Evolutionary conservation across 2,797 vertebrate genomes (phyloP), one percentile per base, ranked within the genome.

Genomic region (Nyctibius grandis): DNA sequence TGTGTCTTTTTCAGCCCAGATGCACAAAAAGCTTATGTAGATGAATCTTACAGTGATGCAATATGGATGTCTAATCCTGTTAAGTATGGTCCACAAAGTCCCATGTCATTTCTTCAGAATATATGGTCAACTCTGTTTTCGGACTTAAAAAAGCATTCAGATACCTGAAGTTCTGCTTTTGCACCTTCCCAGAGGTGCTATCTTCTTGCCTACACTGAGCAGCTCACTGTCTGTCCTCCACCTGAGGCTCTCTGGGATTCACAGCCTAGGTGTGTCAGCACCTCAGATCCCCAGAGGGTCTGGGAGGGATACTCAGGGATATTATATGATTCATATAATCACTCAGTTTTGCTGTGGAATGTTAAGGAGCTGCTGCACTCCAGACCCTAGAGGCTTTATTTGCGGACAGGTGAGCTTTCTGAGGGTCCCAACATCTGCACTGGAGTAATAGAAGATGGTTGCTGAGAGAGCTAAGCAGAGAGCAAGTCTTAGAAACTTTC

Each of bases 1-100:
- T 76, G 31, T n/a, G 29, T 67, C 33, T 63, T 79, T 92, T 91
- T 91, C 78, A 85, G 67, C 81, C 74, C 40, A 87, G 77, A 65
- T 36, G 45, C 70, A 88, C 54, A 80, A 75, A 83, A 79, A 75
- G 38, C 33, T 89, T 79, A 34, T 25, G 36, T 9, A 82, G 88
- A 44, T 67, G 70, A 53, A 44, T 47, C 42, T 68, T 20, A 31
- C 25, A 59, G 61, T 47, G 77, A 73, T 75, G 50, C 54, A 92
- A 74, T 57, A 73, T 1, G 0, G 50, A 54, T 48, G 12, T 29
- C 59, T 89, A 85, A 87, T 81, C 85, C 84, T 91, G 59, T 84
- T 79, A 87, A 28, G 31, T 17, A 11, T 8, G 36, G 60, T 91
- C 50, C 54, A 29, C 40, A 70, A 21, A 72, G 64, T 53, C 53